Percentiles rank a stretch among this genome's conserved stretches.
phyloP scores from a whole-genome alignment of 2,888 invertebrate genomes.

The Monoplex corrugatus region DNA sequence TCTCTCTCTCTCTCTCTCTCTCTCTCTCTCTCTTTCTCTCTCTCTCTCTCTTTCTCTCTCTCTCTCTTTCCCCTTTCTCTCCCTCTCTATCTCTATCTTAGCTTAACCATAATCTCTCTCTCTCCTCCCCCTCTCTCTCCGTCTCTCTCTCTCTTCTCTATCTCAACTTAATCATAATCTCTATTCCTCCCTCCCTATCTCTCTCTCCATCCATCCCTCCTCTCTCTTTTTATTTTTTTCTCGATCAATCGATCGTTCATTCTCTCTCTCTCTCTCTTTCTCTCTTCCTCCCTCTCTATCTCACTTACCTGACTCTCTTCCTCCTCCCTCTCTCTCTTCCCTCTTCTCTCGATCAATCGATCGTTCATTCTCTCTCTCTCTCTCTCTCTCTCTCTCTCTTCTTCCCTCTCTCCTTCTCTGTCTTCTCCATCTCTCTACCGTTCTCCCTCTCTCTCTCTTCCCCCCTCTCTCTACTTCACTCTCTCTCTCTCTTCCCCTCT shows the following conservation, averaged over 20 bases:
- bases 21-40: background rate
- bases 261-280: too few relatives aligned
- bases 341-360: background rate
- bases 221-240: too few relatives aligned
- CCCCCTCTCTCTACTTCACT: too few relatives aligned
- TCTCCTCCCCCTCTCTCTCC: background rate
- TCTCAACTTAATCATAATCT: too few relatives aligned
- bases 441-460: too few relatives aligned
- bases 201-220: too few relatives aligned
- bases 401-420: background rate
- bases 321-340: background rate
- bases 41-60: conserved; percentile 21
- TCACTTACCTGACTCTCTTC: conserved; percentile 28
- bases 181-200: too few relatives aligned
- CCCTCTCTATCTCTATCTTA: too few relatives aligned
- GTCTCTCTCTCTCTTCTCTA: background rate
- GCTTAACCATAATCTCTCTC: too few relatives aligned
- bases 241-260: too few relatives aligned
- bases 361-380: background rate
- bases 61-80: background rate
- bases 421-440: background rate
- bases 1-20: conserved; percentile 1
- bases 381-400: background rate
- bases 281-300: background rate
- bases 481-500: background rate